A percentile compares a stretch with the other conserved stretches of the same genome.
These are phyloP conservation scores for Lemur catta DNA, from an alignment of 2,797 vertebrate genomes.

Conservation along the genomic window DNA sequence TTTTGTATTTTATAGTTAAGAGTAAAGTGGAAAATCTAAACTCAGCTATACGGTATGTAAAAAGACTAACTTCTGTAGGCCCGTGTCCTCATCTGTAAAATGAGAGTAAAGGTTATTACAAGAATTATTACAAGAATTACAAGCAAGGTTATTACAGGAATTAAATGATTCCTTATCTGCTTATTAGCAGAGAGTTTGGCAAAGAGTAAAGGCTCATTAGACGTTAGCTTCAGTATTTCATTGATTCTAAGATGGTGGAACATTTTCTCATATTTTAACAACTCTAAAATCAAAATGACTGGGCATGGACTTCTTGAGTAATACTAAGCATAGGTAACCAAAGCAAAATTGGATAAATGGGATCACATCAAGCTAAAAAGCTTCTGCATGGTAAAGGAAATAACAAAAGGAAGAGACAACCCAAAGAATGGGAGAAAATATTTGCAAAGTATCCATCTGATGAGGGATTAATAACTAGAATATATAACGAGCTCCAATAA, in stretches of 20 bases:
- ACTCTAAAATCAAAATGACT: background rate
- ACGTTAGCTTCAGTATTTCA: slow-evolving; percentile 26
- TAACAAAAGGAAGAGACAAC: background rate
- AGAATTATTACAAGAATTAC: background rate
- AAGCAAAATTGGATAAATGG: background rate
- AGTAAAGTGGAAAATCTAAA: slow-evolving; percentile 36
- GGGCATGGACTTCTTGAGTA: background rate
- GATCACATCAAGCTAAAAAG: background rate
- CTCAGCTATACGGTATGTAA: background rate
- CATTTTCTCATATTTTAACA: slow-evolving; percentile 26
- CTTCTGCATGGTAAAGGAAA: background rate
- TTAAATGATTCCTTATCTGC: background rate
- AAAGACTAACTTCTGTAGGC: background rate
- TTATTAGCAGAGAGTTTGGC: background rate
- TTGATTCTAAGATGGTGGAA: background rate
- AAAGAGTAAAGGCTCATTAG: slow-evolving; percentile 27
- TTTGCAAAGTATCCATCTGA: background rate
- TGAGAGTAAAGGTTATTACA: background rate
- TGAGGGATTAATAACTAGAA: background rate
- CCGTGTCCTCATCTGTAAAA: background rate
- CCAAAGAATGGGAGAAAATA: background rate
- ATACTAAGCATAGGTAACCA: background rate
- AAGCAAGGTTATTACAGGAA: background rate
- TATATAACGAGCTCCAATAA: background rate
- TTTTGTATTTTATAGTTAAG: slow-evolving; percentile 23